These are phyloP conservation scores for Girardia tigrina DNA, from an alignment of 2,888 invertebrate genomes.

Conservation along the genomic window DNA sequence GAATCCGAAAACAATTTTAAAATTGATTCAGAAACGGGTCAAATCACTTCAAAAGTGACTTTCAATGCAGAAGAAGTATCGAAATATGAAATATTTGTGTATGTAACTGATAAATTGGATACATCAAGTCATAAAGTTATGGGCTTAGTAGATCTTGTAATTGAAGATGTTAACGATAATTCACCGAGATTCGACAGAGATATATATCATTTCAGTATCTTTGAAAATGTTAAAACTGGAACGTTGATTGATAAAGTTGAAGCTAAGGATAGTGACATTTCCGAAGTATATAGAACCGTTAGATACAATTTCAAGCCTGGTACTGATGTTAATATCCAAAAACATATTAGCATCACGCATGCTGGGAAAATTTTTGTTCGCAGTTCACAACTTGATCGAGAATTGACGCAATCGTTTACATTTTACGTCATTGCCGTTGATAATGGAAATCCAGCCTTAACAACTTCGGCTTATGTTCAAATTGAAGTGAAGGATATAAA, in stretches of 20 bases:
- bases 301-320: constrained; percentile 31
- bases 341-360: constrained; percentile 27
- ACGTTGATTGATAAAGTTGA: constrained; percentile 28
- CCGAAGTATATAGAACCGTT: constrained; percentile 25
- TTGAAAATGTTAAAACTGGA: constrained; percentile 29
- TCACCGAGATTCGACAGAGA: constrained; percentile 30
- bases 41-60: neutral
- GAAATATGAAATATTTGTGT: constrained; percentile 29
- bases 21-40: constrained; percentile 34
- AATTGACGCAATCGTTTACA: constrained; percentile 29
- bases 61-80: constrained; percentile 34
- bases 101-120: constrained; percentile 18
- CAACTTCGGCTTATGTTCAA: constrained; percentile 33
- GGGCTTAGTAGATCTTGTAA: constrained; percentile 6
- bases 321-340: neutral
- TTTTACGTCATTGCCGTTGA: constrained; percentile 31
- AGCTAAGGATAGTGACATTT: constrained; percentile 34
- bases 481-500: constrained; percentile 35
- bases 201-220: constrained; percentile 33
- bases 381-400: constrained; percentile 27
- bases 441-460: constrained; percentile 30
- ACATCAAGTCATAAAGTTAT: neutral
- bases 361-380: constrained; percentile 32
- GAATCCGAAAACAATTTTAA: constrained; percentile 28
- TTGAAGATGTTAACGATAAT: constrained; percentile 36